phyloP scores from a whole-genome alignment of 1,140 invertebrate species.

The Drosophila triauraria region DNA sequence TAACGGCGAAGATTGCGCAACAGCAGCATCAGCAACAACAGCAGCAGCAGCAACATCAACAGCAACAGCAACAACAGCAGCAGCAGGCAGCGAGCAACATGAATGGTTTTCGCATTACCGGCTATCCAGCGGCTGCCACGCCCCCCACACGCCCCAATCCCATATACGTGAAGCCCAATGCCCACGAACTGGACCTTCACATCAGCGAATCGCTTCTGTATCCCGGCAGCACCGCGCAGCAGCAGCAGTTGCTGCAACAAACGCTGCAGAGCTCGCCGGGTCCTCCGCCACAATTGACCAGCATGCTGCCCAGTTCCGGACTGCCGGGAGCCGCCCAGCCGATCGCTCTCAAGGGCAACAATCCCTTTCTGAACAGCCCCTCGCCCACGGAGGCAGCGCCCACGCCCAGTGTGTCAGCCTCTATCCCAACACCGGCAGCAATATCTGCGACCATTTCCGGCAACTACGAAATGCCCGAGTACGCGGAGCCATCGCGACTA shows the following conservation, averaged over 20 bases:
- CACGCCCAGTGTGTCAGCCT: conserved; percentile 24
- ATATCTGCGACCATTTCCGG: conserved; percentile 19
- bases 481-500: conserved; percentile 76
- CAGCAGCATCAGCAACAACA: conserved; percentile 46
- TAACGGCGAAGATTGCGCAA: conserved; percentile 67
- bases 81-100: conserved; percentile 45
- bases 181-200: conserved; percentile 72
- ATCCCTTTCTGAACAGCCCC: conserved; percentile 80
- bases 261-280: conserved; percentile 62
- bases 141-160: conserved; percentile 57
- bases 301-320: conserved; percentile 63
- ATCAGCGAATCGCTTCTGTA: conserved; percentile 75
- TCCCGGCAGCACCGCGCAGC: conserved; percentile 64
- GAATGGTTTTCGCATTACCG: conserved; percentile 83
- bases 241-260: conserved; percentile 53
- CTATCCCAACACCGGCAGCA: conserved; percentile 6
- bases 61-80: conserved; percentile 26
- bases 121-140: conserved; percentile 77
- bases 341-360: conserved; percentile 79
- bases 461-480: conserved; percentile 78
- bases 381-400: conserved; percentile 70
- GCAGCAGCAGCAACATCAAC: conserved; percentile 32
- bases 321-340: conserved; percentile 69
- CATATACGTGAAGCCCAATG: conserved; percentile 65
- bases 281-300: conserved; percentile 75